Evolutionary conservation across 53 echinoderm and acorn worm species (phyloP).

Genomic region (Echinarachnius parma): DNA sequence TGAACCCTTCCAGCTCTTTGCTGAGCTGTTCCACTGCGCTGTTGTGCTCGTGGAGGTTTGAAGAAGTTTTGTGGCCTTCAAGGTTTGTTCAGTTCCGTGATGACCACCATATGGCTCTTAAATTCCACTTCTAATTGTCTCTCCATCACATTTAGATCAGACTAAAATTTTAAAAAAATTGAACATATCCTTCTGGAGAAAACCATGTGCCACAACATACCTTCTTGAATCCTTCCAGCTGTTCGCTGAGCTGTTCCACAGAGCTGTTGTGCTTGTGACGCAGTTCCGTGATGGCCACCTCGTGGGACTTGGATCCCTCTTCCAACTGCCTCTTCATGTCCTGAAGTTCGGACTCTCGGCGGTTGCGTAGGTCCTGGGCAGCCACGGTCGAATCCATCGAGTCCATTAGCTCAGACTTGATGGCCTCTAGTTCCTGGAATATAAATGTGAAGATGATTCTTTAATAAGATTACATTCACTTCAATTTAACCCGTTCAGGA

Average conservation of each 20-base stretch:
- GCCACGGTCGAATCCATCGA: slow-evolving; percentile 81
- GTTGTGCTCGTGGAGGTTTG: no score
- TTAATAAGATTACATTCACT: no score
- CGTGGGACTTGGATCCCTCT: slow-evolving; percentile 70
- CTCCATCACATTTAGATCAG: no score
- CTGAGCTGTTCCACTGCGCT: no score
- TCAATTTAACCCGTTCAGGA: no score
- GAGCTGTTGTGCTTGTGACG: slow-evolving; percentile 83
- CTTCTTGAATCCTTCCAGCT: slow-evolving; percentile 82
- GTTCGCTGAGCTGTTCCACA: slow-evolving; percentile 83
- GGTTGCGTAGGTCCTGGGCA: slow-evolving; percentile 85
- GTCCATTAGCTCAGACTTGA: slow-evolving; percentile 92
- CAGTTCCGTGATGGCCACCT: slow-evolving; percentile 60
- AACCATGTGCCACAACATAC: slow-evolving; percentile 15
- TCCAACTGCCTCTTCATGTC: slow-evolving; percentile 79
- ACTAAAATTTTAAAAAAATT: no score
- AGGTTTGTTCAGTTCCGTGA: no score
- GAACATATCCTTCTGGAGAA: no score
- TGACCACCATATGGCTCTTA: no score
- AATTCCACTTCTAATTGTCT: no score
- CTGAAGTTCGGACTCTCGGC: slow-evolving; percentile 72
- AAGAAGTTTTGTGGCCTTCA: no score
- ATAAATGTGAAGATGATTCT: not conserved
- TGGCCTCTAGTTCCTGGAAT: slow-evolving; percentile 89
- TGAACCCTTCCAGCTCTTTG: no score